These are phyloP conservation scores for Hypomecis punctinalis DNA, from an alignment of 2,888 invertebrate species.

Conservation along the genomic window DNA sequence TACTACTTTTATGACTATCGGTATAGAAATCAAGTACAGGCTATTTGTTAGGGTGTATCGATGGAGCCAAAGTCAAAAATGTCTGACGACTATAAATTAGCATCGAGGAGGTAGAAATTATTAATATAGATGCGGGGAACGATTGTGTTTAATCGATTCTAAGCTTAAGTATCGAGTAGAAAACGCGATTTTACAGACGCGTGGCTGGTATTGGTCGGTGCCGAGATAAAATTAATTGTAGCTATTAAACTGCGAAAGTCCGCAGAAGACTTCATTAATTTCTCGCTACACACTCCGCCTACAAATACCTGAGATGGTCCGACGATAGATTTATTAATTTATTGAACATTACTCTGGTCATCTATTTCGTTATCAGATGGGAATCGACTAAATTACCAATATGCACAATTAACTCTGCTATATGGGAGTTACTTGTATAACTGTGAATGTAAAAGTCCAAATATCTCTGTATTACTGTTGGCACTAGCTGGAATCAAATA, in stretches of 20 bases:
- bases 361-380: constrained; percentile 51
- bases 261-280: constrained; percentile 83
- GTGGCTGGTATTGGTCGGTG: constrained; percentile 61
- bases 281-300: constrained; percentile 74
- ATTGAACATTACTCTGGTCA: constrained; percentile 59
- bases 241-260: constrained; percentile 81
- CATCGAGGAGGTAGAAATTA: constrained; percentile 8
- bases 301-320: constrained; percentile 70
- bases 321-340: constrained; percentile 79
- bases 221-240: constrained; percentile 82
- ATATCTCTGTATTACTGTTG: neutral
- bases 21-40: constrained; percentile 21
- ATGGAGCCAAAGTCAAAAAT: constrained; percentile 15
- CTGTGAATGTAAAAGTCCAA: neutral
- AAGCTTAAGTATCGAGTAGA: constrained; percentile 27
- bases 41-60: constrained; percentile 28
- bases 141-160: constrained; percentile 29
- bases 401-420: constrained; percentile 35
- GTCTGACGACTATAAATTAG: constrained; percentile 10
- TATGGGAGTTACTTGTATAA: constrained; percentile 4
- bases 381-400: constrained; percentile 31
- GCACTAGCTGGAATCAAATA: too few species aligned
- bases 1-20: constrained; percentile 45
- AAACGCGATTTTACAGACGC: constrained; percentile 32
- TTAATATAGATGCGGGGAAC: constrained; percentile 20